Evolutionary conservation across 2,113 vertebrate genomes (phyloP).

Genomic region (Microcebus jonahi): DNA sequence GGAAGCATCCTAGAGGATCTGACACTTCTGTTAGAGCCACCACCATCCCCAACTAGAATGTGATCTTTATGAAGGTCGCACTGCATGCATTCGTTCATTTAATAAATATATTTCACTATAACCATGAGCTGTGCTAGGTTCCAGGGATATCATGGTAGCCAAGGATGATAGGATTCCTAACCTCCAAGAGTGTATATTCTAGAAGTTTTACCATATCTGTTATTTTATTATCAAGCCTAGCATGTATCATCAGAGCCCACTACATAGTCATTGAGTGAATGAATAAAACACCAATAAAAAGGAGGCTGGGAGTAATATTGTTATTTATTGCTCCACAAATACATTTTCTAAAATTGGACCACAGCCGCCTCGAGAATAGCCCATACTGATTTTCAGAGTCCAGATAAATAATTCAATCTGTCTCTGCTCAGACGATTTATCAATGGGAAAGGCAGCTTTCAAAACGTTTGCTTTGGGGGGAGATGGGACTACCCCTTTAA

Average conservation of each 20-base stretch:
- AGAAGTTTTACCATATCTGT: not conserved
- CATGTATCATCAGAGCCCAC: not conserved
- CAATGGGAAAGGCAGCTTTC: slow-evolving; percentile 71
- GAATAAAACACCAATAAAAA: slow-evolving; percentile 68
- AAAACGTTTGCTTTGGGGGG: slow-evolving; percentile 82
- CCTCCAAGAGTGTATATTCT: not conserved
- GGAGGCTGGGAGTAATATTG: slow-evolving; percentile 61
- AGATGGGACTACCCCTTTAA: slow-evolving; percentile 81
- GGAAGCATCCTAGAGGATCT: not conserved
- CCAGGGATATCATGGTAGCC: not conserved
- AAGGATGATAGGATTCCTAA: not conserved
- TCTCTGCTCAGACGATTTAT: slow-evolving; percentile 79
- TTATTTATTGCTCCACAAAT: slow-evolving; percentile 65
- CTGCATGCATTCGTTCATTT: not conserved
- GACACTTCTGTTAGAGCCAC: not conserved
- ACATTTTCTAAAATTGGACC: slow-evolving; percentile 80
- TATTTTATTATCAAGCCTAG: not conserved
- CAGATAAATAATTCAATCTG: slow-evolving; percentile 83
- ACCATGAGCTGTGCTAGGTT: not conserved
- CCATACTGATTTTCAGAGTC: slow-evolving; percentile 71
- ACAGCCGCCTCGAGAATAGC: slow-evolving; percentile 69
- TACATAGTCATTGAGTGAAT: slow-evolving; percentile 49
- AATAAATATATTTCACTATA: not conserved
- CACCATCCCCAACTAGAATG: too few species aligned
- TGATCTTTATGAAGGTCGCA: not conserved